Evolutionary conservation across 2,113 vertebrate species (phyloP), one percentile per base, ranked within the genome.

Genomic region (Pelmatolapia mariae): DNA sequence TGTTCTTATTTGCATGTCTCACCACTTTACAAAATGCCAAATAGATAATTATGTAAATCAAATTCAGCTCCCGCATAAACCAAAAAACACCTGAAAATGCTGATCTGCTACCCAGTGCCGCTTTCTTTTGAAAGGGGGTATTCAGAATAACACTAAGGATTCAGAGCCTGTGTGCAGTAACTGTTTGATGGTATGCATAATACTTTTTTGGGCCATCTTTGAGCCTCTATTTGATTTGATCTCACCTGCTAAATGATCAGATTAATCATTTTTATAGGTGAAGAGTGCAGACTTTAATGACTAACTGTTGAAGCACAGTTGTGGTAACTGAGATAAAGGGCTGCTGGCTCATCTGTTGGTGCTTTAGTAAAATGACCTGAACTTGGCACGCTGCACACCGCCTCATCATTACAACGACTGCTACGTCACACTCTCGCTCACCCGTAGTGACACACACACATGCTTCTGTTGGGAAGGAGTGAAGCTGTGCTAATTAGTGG

Each of bases 401-500:
- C 82, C 43, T 84, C 85, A 86, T 86, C 87, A 45, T 83, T 83
- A 80, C 84, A 82, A 88, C 56, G 59, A 76, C 83, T 66, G 79
- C 91, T 91, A 19, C 68, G 61, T 90, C 84, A 89, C 86, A 66
- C 81, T 81, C 71, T 61, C 78, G 66, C 89, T 86, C 88, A 85
- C 73, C 81, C 63, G 24, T n/a, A 82, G 38, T 66, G 54, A 6
- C 84, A 89, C 81, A 86, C 86, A 78, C 80, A 81, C 80, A 86
- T 47, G 85, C 89, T 86, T 83, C 88, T 83, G 89, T 85, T 80
- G 88, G 52, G 54, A 31, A 71, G 66, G 31, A 84, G 82, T 18
- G 81, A 86, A 88, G 83, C 63, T 26, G 68, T 59, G 93, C 54
- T 94, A 95, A 93, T 95, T 95, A 92, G 85, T 83, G 87, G 89